phyloP scores from a whole-genome alignment of 2,113 vertebrate species.

The Heterocephalus glaber region DNA sequence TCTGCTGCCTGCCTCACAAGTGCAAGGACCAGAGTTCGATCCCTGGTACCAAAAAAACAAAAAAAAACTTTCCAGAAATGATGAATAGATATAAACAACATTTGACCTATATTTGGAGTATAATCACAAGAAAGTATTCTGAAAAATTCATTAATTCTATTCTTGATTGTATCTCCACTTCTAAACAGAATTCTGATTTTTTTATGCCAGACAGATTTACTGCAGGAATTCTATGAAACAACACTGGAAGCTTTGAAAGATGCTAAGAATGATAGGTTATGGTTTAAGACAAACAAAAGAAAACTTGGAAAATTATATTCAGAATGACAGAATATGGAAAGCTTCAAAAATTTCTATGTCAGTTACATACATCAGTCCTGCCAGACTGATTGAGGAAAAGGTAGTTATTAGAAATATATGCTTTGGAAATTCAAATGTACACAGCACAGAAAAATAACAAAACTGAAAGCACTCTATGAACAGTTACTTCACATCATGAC shows the following conservation, averaged over 20 bases:
- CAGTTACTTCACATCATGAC: constrained; percentile 99
- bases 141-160: constrained; percentile 99
- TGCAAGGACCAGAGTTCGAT: too few species aligned
- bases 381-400: constrained; percentile 99
- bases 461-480: constrained; percentile 98
- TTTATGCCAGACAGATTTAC: constrained; percentile 96
- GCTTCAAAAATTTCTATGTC: constrained; percentile 97
- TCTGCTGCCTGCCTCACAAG: too few species aligned
- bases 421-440: constrained; percentile 99
- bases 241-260: constrained; percentile 98
- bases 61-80: constrained; percentile 97
- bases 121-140: constrained; percentile 98
- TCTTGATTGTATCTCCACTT: constrained; percentile 99
- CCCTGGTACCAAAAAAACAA: too few species aligned
- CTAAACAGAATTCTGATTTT: constrained; percentile 95
- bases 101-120: constrained; percentile 96
- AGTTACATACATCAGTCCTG: constrained; percentile 99
- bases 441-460: constrained; percentile 99
- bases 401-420: constrained; percentile 96
- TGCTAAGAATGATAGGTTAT: constrained; percentile 97
- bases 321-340: constrained; percentile 98
- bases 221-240: constrained; percentile 99
- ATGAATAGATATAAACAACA: constrained; percentile 99
- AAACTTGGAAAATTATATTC: constrained; percentile 99
- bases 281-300: constrained; percentile 99